Evolutionary conservation across 1,140 invertebrate species (phyloP).

Genomic region (Eueides isabella): DNA sequence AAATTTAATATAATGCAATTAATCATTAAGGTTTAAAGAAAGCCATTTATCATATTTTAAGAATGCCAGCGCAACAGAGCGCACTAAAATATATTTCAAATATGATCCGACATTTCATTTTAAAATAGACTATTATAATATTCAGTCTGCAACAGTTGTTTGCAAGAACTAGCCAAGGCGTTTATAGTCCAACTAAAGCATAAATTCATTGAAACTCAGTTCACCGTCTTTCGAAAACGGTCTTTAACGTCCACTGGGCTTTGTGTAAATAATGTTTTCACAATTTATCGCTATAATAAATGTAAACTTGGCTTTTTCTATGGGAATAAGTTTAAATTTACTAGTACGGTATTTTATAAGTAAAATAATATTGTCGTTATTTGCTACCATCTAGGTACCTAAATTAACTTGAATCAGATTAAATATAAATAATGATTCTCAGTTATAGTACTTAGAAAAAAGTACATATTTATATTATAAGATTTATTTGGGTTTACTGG

Average conservation of each 20-base stretch:
- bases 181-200: slow-evolving; percentile 39
- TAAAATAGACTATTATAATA: slow-evolving; percentile 6
- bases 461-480: no score
- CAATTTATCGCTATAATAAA: slow-evolving; percentile 79
- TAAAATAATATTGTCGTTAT: neutral
- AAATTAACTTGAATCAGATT: neutral
- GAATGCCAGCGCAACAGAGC: neutral
- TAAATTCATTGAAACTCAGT: slow-evolving; percentile 74
- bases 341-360: slow-evolving; percentile 15
- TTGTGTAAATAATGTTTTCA: slow-evolving; percentile 78
- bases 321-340: slow-evolving; percentile 63
- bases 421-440: no score
- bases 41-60: neutral
- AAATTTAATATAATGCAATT: neutral
- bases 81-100: neutral
- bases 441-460: no score
- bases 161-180: slow-evolving; percentile 23
- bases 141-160: slow-evolving; percentile 25
- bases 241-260: slow-evolving; percentile 73
- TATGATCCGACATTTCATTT: slow-evolving; percentile 7
- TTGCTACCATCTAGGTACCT: neutral
- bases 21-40: slow-evolving; percentile 10
- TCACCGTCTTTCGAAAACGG: slow-evolving; percentile 69
- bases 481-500: no score
- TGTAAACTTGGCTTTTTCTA: slow-evolving; percentile 72